Evolutionary conservation across 2,888 invertebrate species (phyloP), one percentile per base, ranked within the genome.

Genomic region (Drosophila ezoana): DNA sequence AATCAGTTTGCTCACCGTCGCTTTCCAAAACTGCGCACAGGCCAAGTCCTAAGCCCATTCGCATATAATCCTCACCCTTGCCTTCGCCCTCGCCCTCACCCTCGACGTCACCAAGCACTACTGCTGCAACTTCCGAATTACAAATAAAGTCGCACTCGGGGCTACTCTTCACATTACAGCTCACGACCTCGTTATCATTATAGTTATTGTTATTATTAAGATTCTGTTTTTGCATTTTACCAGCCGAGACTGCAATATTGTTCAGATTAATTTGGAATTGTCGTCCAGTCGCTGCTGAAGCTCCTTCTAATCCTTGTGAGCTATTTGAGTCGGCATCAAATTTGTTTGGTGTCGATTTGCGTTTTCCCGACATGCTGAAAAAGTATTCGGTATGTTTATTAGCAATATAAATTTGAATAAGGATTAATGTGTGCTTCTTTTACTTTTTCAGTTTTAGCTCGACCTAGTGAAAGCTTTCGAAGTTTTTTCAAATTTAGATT

Each of bases 291-390:
- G 20, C 41, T 2, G 35, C 11, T 13, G 44, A 16, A 13, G 33
- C 23, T 35, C 35, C 32, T n/a, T 65, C 53, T 44, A 64, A 53
- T 35, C 37, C 72, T 41, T 61, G 53, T 6, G 56, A 63, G 44
- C 54, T 67, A 40, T 58, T 65, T 33, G 63, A 64, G 44, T 77
- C 96, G 37, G 32, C 95, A 94, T 97, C 97, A 93, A 97, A 95
- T 94, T 98, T 98, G 90, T 97, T 97, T 93, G 98, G 98, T 93
- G 97, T 97, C 93, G 97, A 98, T 94, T 98, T 98, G 93, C 98
- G 95, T 95, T 98, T 98, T 94, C 97, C 97, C 95, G 97, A 98
- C 98, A 98, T 98, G 94, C 95, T 97, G 95, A 3, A 20, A 32
- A 1, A 16, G 28, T 23, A 16, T 20, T 9, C 32, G 14, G 9